Evolutionary conservation across 2,113 vertebrate species (phyloP).

Genomic region (Nibea albiflora): DNA sequence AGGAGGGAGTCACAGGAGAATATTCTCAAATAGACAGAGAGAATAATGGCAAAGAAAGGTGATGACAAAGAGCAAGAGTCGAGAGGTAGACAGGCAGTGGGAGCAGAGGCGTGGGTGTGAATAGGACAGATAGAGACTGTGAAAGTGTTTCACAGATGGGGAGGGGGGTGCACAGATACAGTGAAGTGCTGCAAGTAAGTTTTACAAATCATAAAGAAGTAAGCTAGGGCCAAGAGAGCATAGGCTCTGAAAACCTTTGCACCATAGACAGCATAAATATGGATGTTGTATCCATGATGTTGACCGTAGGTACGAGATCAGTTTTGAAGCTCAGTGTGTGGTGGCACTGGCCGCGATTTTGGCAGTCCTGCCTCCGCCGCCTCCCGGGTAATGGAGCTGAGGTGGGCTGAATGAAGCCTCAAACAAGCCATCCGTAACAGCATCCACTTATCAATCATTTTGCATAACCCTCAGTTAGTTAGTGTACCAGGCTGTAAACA

Average conservation of each 20-base stretch:
- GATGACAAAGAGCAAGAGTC: background rate
- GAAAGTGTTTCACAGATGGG: conserved; percentile 13
- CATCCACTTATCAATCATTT: no score
- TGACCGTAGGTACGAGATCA: no score
- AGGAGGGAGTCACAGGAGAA: conserved; percentile 1
- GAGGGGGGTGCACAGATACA: background rate
- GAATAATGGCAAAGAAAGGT: conserved; percentile 7
- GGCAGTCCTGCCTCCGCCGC: no score
- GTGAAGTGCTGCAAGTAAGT: background rate
- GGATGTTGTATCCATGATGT: no score
- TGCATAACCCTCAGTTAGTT: no score
- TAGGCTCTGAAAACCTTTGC: background rate
- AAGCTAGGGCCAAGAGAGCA: background rate
- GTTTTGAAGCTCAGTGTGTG: no score
- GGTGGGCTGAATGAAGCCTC: no score
- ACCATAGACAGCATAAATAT: no score
- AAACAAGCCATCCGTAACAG: no score
- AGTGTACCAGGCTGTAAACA: no score
- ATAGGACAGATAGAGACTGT: background rate
- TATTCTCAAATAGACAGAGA: conserved; percentile 13
- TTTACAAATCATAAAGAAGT: background rate
- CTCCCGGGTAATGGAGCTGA: no score
- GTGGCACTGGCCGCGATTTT: no score
- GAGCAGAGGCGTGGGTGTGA: background rate
- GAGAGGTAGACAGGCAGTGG: background rate